Conservation (phyloP, 1,140 invertebrate species). For the Yoshiicerus persimilis region DNA sequence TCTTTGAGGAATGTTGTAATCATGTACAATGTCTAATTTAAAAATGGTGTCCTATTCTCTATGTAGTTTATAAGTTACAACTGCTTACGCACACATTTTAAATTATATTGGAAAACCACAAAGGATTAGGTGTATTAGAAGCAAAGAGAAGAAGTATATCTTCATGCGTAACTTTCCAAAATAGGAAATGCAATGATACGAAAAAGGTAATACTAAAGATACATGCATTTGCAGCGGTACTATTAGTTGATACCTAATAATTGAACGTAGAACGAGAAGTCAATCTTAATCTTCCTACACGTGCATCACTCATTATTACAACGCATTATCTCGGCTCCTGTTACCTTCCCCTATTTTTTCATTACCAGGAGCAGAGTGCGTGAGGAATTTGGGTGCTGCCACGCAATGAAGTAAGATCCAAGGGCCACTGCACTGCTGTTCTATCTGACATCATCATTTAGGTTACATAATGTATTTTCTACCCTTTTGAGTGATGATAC, state of each 20-base stretch:
- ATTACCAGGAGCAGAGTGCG: background rate
- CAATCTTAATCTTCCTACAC: background rate
- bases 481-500: too few species aligned
- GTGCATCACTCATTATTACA: background rate
- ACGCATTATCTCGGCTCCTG: background rate
- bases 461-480: too few species aligned
- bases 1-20: too few species aligned
- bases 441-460: too few species aligned
- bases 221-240: background rate
- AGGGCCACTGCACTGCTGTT: too few species aligned
- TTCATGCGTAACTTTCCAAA: conserved; percentile 12
- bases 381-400: conserved; percentile 1
- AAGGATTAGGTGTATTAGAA: background rate
- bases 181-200: background rate
- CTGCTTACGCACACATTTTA: background rate
- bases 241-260: background rate
- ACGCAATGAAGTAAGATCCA: too few species aligned
- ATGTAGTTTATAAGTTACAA: background rate
- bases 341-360: background rate
- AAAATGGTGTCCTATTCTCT: background rate
- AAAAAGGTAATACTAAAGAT: background rate
- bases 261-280: background rate
- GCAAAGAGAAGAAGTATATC: too few species aligned
- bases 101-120: background rate
- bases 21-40: background rate